A percentile compares a stretch with the other conserved stretches of the same genome.
Conservation (phyloP, 2,113 vertebrate genomes). For the Chamaetylas fuelleborni region DNA sequence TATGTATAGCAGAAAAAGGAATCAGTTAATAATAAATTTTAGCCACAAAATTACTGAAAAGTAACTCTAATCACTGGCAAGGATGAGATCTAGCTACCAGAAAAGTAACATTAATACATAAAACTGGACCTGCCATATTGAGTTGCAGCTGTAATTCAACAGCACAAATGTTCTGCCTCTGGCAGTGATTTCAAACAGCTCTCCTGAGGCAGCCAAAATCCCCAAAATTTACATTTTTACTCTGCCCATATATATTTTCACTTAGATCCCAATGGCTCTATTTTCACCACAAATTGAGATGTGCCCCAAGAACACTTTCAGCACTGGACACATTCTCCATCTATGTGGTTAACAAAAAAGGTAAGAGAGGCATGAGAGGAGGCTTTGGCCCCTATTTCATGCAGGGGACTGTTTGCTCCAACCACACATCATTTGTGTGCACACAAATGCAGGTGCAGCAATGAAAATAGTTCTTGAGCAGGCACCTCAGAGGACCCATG, state of each 20-base stretch:
- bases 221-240: background rate
- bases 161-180: background rate
- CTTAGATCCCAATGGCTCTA: background rate
- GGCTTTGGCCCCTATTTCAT: background rate
- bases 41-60: background rate
- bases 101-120: background rate
- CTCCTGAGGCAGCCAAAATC: background rate
- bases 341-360: background rate
- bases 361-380: background rate
- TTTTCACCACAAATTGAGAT: background rate
- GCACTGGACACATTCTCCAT: background rate
- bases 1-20: background rate
- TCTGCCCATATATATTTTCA: background rate
- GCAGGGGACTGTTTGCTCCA: background rate
- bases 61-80: background rate
- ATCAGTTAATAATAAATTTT: background rate
- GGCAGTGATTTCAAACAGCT: background rate
- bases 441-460: background rate
- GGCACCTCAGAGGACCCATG: background rate
- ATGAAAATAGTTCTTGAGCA: background rate
- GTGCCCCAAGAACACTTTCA: background rate
- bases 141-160: background rate
- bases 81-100: background rate
- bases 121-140: background rate
- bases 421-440: rapidly evolving